Evolutionary conservation across 1,140 invertebrate genomes (phyloP), one percentile per base, ranked within the genome.

Genomic region (Bombus picipes): DNA sequence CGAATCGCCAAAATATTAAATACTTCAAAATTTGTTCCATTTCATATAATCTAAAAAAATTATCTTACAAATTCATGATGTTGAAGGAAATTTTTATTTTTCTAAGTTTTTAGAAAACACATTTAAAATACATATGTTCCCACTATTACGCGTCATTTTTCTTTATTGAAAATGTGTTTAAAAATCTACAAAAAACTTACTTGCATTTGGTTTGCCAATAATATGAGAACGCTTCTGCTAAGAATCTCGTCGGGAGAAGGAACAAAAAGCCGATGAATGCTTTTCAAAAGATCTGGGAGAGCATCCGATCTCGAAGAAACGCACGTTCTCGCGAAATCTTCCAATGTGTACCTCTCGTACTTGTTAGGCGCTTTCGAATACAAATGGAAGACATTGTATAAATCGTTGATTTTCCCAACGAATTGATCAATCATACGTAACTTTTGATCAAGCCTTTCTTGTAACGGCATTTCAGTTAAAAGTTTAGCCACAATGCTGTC

Each of bases 301-400:
- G 97, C 97, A 53, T 96, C 95, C 0, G 96, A 92, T 85, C 96
- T 96, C 68, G 97, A 96, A 0, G 97, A 96, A 1, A 97, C 96
- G 12, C 96, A 96, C 91, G 95, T 96, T 66, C 94, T 94, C 0
- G 97, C 97, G 88, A 98, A 98, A 88, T 97, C 96, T 88, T 97
- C 94, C 43, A 98, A 89, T 1, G 97, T 98, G 68, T 94, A 95
- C 59, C 93, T 92, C 91, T 98, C 97, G 59, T 96, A 95, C 53
- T 94, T 95, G 75, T 95, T 94, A 25, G 95, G 66, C 0, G 91
- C 79, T 59, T 59, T 12, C 34, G 95, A 94, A 90, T 97, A 97
- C 39, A 95, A 93, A 12, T 95, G 76, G 95, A 97, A 97, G 85
- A 95, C 92, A 1, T 94, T 88, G 80, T 97, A 96, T 1, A 96